Conservation (phyloP, 2,113 vertebrate genomes). For the Antechinus stuartii region DNA sequence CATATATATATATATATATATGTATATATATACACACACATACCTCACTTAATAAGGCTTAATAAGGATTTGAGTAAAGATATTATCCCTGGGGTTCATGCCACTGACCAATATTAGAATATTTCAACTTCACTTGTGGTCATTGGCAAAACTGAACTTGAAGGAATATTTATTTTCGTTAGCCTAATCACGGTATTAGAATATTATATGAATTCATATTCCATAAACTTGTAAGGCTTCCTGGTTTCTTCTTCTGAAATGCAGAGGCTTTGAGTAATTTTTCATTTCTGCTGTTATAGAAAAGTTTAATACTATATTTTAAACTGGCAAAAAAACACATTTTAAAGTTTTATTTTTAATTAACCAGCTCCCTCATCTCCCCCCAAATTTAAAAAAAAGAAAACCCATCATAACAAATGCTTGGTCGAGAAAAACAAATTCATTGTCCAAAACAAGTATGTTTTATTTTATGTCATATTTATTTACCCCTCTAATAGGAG, state of each 20-base stretch:
- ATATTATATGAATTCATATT: not conserved
- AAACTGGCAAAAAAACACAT: not conserved
- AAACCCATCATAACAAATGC: not conserved
- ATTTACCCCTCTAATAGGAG: not conserved
- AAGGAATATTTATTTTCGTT: not conserved
- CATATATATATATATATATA: not conserved
- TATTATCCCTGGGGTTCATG: not conserved
- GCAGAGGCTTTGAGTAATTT: not conserved
- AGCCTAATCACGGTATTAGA: not conserved
- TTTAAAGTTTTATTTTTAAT: constrained; percentile 2
- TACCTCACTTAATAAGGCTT: not conserved
- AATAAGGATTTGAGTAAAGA: not conserved
- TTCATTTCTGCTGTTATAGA: not conserved
- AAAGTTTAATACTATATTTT: not conserved
- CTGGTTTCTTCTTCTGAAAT: not conserved
- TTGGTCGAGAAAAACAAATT: not conserved
- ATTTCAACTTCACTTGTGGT: not conserved
- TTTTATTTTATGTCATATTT: not conserved
- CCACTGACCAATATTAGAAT: not conserved
- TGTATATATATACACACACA: too few relatives aligned
- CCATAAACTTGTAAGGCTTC: not conserved
- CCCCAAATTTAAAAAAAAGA: not conserved
- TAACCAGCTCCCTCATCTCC: not conserved
- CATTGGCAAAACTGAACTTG: constrained; percentile 18
- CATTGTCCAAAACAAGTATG: not conserved